Base-by-base conservation (phyloP, 2,888 invertebrate genomes). In the Teleiodes luculella region DNA sequence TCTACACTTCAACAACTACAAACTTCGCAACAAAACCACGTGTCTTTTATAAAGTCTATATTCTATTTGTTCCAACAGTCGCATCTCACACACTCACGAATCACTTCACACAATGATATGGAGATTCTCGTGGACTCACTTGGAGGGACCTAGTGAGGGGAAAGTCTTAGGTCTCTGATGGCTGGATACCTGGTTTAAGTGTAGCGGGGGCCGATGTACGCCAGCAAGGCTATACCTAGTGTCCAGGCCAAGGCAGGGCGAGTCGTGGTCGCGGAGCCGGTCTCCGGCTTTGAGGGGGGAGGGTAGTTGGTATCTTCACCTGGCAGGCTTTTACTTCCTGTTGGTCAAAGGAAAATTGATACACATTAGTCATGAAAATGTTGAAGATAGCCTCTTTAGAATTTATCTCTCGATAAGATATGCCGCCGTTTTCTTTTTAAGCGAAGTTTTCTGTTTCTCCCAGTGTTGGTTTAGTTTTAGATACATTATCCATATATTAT, bases 41-140 rank as follows among this genome's bases (percentile, higher is more conserved):
- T 75, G 75, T 75, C 75, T 73, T 73, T 74, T 74, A 57, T 39
- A 56, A 64, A 65, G 58, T 70, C 65, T 54, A 61, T n/a, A n/a
- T n/a, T n/a, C 61, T 60, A 55, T 48, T 56, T 54, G 51, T 53
- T 53, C 52, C 56, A 57, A 60, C 64, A 66, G 64, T 62, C 43
- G 14, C 11, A 67, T 64, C 60, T 63, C 62, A 64, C 67, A 43
- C 45, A 52, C 16, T 14, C 37, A 16, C 37, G 33, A 20, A 14
- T 10, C 68, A 71, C 66, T 68, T 62, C 65, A 66, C 68, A 66
- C 67, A 59, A 67, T 76, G 79, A 80, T 79, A 80, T 78, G 80
- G 66, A 73, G 68, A 76, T 75, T 71, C 67, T 60, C 67, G 65
- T 65, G 60, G 56, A 58, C 64, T 67, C 66, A 63, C 64, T 60